These are phyloP conservation scores for Micrastur ruficollis DNA, from an alignment of 2,797 vertebrate genomes.

Conservation along the genomic window DNA sequence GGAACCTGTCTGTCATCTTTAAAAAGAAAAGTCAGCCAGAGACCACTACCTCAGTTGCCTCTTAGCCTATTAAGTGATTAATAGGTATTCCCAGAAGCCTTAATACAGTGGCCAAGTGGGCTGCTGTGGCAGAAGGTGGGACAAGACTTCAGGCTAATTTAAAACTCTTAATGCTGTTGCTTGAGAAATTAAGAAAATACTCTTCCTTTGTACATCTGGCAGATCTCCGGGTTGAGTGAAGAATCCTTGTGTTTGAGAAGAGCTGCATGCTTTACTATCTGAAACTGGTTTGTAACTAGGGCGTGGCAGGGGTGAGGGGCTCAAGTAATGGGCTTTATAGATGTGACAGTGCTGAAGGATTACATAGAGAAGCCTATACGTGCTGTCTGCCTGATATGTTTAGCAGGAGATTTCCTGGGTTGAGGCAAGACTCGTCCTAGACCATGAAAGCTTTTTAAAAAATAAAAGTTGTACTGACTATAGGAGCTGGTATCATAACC, in stretches of 20 bases:
- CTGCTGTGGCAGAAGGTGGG: conserved; percentile 54
- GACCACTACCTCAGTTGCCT: conserved; percentile 50
- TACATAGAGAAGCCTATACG: neutral
- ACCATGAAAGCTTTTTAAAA: neutral
- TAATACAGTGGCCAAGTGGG: conserved; percentile 58
- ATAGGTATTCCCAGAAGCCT: conserved; percentile 61
- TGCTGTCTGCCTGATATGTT: neutral
- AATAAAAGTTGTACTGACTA: neutral
- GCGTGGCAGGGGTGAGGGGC: neutral
- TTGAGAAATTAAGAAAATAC: neutral
- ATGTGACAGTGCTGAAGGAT: neutral
- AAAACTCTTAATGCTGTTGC: neutral
- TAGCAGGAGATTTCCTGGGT: neutral
- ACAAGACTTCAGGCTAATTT: conserved; percentile 38
- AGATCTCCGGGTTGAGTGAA: neutral
- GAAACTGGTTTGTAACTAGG: neutral
- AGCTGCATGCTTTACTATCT: neutral
- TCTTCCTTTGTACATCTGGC: neutral
- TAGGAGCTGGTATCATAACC: neutral
- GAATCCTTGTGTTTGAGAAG: neutral
- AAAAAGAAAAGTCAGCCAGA: neutral
- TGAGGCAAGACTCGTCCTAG: neutral
- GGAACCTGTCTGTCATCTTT: neutral
- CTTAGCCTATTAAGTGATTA: conserved; percentile 53
- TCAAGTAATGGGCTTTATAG: neutral